Conservation (phyloP, 2,797 vertebrate species). For the Onychomys arenicola region DNA sequence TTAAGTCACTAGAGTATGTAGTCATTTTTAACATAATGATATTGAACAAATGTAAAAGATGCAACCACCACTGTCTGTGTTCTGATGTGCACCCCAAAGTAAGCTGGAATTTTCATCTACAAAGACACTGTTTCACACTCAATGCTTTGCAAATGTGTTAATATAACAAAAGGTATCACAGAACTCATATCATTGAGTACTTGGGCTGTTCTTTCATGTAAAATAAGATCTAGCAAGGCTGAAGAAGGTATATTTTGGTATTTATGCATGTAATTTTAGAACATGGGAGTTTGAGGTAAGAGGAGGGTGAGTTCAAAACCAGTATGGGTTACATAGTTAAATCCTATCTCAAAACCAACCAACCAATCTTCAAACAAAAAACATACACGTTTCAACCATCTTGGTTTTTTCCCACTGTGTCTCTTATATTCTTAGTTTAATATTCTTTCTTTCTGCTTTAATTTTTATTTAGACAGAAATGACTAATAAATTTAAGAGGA, state of each 20-base stretch:
- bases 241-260: not conserved
- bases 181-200: not conserved
- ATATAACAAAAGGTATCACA: not conserved
- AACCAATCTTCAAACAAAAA: not conserved
- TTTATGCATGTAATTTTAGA: not conserved
- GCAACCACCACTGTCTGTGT: not conserved
- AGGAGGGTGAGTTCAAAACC: not conserved
- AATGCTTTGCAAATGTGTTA: not conserved
- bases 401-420: not conserved
- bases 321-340: not conserved
- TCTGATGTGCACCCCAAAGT: not conserved
- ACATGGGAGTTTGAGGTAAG: not conserved
- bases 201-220: conserved; percentile 32
- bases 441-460: conserved; percentile 21
- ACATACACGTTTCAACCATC: too few relatives aligned
- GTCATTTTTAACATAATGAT: not conserved
- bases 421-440: conserved; percentile 22
- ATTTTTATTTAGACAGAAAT: conserved; percentile 58
- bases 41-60: not conserved
- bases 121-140: not conserved
- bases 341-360: not conserved
- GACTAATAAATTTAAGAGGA: conserved; percentile 30
- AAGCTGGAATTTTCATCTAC: not conserved
- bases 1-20: not conserved
- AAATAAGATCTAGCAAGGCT: not conserved